Evolutionary conservation across 2,113 vertebrate species (phyloP).

Genomic region (Poeciliopsis occidentalis): DNA sequence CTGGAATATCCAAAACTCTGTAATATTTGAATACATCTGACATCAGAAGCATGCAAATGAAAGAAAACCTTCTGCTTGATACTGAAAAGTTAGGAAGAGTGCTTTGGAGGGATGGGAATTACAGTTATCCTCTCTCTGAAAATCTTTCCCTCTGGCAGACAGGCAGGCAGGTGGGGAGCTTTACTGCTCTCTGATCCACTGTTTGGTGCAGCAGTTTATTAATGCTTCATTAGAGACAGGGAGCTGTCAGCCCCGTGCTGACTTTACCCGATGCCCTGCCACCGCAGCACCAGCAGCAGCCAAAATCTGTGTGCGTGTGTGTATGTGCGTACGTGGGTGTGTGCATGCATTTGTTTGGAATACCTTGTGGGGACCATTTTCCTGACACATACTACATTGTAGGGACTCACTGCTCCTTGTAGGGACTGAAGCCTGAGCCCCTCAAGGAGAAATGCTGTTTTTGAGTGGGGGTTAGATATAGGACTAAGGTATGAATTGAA

Average conservation of each 20-base stretch:
- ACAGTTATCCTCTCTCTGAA: constrained; percentile 50
- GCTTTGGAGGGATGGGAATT: constrained; percentile 43
- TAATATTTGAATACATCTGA: too few relatives aligned
- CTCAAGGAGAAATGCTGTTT: too few relatives aligned
- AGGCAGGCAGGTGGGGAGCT: constrained; percentile 51
- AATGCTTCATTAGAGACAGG: constrained; percentile 75
- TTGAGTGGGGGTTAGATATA: too few relatives aligned
- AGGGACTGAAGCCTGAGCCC: too few relatives aligned
- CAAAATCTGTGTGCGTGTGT: constrained; percentile 28
- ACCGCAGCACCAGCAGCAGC: constrained; percentile 15
- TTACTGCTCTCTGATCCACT: constrained; percentile 65
- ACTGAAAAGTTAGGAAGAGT: constrained; percentile 33
- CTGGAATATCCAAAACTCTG: too few relatives aligned
- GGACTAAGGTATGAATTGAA: too few relatives aligned
- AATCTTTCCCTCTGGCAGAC: constrained; percentile 40
- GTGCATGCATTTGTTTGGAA: constrained; percentile 3
- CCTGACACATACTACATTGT: too few relatives aligned
- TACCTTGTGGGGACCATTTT: too few relatives aligned
- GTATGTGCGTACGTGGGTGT: constrained; percentile 16
- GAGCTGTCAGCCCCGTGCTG: constrained; percentile 68
- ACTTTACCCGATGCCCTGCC: constrained; percentile 58
- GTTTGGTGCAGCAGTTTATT: constrained; percentile 71
- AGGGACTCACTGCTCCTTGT: too few relatives aligned
- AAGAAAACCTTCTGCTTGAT: neutral
- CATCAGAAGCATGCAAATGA: too few relatives aligned